Base-by-base conservation (phyloP, 2,113 vertebrate genomes). In the Myrmecobius fasciatus region DNA sequence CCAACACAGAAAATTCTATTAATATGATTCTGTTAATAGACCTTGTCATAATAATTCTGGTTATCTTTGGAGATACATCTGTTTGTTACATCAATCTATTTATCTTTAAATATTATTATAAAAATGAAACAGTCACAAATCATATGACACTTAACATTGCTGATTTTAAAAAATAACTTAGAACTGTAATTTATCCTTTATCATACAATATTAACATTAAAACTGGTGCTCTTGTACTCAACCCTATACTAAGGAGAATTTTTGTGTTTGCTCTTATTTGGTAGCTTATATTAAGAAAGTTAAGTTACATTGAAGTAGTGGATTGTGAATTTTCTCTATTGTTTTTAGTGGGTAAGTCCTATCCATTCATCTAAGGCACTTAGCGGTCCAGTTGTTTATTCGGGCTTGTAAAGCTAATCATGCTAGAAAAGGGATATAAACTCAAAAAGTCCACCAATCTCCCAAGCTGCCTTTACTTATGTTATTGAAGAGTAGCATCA, bases 201-300 rank as follows among this genome's bases (percentile, higher is more conserved):
- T 46, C 75, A 51, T 11, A 51, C 52, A 51, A 25, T 83, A 90
- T 22, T 56, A 36, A 67, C 88, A 91, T 11, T 47, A 67, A 9
- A 46, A 90, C 54, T 75, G 88, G 49, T n/a, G 60, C 26, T 88
- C 22, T 60, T 95, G 46, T 93, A 91, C 49, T 88, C 22, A 89
- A 51, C 24, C 14, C 5, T 75, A n/a, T n/a, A 75, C 5, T 9
- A 89, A 83, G 90, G 96, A 75, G 83, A 95, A 92, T 95, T 91
- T 43, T 12, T 52, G 0, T 56, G 56, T 22, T 91, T 52, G 88
- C 10, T 92, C 43, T 94, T 92, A 52, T 49, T 92, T 96, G 90
- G 17, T 91, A 52, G 4, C 22, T 10, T 3, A 9, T 48, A 92
- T 10, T 36, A 1, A 91, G 25, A 1, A 90, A 60, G 26, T 3